phyloP scores from a whole-genome alignment of 2,888 invertebrate genomes.

The Artemia sp. region DNA sequence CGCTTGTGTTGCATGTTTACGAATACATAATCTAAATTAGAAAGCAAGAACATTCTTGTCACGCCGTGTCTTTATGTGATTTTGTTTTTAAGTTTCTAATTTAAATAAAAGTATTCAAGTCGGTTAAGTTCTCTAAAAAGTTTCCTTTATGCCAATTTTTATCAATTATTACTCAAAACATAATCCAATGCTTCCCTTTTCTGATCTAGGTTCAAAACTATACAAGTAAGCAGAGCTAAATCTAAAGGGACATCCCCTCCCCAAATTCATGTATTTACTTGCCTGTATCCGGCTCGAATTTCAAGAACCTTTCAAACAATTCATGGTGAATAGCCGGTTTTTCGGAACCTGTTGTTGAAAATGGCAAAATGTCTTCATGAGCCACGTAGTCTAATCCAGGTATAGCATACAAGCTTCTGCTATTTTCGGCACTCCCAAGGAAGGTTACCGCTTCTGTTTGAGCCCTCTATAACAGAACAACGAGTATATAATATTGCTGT shows the following conservation, averaged over 20 bases:
- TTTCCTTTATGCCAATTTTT: too few relatives aligned
- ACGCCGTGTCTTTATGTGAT: too few relatives aligned
- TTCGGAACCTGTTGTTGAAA: conserved; percentile 55
- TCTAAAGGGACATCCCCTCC: too few relatives aligned
- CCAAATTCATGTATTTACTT: not conserved
- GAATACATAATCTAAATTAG: too few relatives aligned
- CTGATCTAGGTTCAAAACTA: too few relatives aligned
- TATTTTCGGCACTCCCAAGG: conserved; percentile 85
- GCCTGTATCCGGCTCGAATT: conserved; percentile 59
- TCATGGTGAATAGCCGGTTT: conserved; percentile 82
- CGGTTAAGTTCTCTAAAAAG: too few relatives aligned
- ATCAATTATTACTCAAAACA: too few relatives aligned
- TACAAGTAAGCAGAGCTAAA: not conserved
- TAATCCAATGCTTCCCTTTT: too few relatives aligned
- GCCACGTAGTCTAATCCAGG: conserved; percentile 95
- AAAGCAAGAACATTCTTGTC: too few relatives aligned
- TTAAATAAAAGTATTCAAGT: too few relatives aligned
- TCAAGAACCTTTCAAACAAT: conserved; percentile 84
- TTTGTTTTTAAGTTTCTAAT: too few relatives aligned
- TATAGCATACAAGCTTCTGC: conserved; percentile 82
- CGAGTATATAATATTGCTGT: not conserved
- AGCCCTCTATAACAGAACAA: conserved; percentile 50
- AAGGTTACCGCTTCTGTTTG: conserved; percentile 96
- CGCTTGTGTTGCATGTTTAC: too few relatives aligned
- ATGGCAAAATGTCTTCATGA: conserved; percentile 92